Percentiles rank a stretch among this genome's conserved stretches.
These are phyloP conservation scores for Apus apus DNA, from an alignment of 2,113 vertebrate genomes.

Conservation along the genomic window DNA sequence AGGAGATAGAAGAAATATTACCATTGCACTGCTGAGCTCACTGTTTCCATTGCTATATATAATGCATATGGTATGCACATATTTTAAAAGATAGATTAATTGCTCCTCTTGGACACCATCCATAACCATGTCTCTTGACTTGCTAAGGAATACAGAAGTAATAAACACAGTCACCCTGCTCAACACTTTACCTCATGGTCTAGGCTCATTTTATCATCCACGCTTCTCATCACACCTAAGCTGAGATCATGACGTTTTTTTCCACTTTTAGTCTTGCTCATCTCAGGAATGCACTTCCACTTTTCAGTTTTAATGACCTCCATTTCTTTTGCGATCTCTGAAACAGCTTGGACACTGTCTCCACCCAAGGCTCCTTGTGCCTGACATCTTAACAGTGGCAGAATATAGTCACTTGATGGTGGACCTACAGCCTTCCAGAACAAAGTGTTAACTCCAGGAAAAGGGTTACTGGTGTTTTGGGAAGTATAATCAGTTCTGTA, in stretches of 20 bases:
- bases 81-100: background rate
- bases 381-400: background rate
- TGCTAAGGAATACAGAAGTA: background rate
- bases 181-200: constrained; percentile 57
- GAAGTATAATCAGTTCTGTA: background rate
- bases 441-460: background rate
- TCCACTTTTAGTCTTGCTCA: background rate
- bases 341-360: background rate
- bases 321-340: background rate
- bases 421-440: constrained; percentile 54
- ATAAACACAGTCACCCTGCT: background rate
- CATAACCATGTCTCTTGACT: background rate
- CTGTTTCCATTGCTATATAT: background rate
- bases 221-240: background rate
- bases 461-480: background rate
- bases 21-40: background rate
- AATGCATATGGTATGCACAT: background rate
- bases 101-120: background rate
- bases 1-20: background rate
- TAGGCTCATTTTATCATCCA: background rate
- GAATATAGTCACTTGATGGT: constrained; percentile 53
- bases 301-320: background rate
- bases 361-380: background rate
- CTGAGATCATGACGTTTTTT: background rate
- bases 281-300: background rate